Conservation (phyloP, 2,888 invertebrate species). For the Pachymerium ferrugineum region DNA sequence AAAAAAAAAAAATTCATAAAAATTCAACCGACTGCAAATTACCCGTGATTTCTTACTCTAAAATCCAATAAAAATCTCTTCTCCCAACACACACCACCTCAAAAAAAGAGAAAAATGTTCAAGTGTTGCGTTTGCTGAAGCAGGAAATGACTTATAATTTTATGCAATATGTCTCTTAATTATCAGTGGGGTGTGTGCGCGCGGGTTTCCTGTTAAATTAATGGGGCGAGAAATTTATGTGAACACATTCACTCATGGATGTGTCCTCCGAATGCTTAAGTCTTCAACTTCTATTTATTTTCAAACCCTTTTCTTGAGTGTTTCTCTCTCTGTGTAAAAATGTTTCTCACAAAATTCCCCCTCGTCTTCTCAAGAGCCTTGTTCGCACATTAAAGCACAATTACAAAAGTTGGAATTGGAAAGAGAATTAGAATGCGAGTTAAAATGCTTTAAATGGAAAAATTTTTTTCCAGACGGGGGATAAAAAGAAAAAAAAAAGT, state of each 20-base stretch:
- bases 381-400: background rate
- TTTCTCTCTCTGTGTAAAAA: too few relatives aligned
- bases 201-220: constrained; percentile 19
- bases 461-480: background rate
- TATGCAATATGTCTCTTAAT: constrained; percentile 27
- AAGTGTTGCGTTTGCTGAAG: constrained; percentile 1
- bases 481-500: background rate
- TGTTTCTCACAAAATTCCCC: too few relatives aligned
- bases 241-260: constrained; percentile 24
- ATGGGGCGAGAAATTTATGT: constrained; percentile 27
- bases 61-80: background rate
- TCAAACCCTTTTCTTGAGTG: too few relatives aligned
- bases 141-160: constrained; percentile 21
- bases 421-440: background rate
- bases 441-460: constrained; percentile 24
- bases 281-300: background rate
- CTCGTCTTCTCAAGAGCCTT: background rate
- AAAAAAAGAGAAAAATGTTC: background rate
- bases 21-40: too few relatives aligned
- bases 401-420: constrained; percentile 17
- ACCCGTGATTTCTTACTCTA: too few relatives aligned
- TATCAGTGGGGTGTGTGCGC: constrained; percentile 15
- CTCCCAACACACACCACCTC: too few relatives aligned
- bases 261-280: background rate
- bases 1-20: too few relatives aligned